A percentile compares a stretch with the other conserved stretches of the same genome.
Conservation (phyloP, 2,888 invertebrate genomes). For the Girardia tigrina region DNA sequence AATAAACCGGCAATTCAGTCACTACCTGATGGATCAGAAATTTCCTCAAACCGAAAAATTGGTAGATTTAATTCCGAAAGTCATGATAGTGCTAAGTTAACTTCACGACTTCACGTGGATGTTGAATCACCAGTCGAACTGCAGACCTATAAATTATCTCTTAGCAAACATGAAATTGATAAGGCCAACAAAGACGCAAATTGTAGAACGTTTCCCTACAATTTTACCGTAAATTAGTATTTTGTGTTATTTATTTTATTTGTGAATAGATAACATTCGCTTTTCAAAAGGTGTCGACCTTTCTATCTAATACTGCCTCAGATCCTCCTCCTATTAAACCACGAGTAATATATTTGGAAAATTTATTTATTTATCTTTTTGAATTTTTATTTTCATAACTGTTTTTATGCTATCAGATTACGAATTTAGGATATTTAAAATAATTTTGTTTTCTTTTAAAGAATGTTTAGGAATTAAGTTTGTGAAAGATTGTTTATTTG, state of each 20-base stretch:
- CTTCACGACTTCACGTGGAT: neutral
- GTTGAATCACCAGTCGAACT: neutral
- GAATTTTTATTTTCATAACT: no score
- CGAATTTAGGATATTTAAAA: no score
- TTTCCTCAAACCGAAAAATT: neutral
- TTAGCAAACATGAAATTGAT: slow-evolving; percentile 3
- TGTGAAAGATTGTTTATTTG: no score
- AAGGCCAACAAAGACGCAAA: neutral
- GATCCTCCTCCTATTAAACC: neutral
- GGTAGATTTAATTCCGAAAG: neutral
- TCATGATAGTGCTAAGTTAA: neutral
- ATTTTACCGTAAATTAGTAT: neutral
- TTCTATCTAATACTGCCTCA: neutral
- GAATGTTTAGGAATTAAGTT: no score
- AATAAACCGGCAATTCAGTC: slow-evolving; percentile 3
- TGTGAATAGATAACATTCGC: neutral
- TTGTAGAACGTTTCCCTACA: neutral
- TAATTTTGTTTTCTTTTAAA: no score
- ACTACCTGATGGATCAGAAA: neutral
- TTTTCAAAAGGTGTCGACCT: neutral
- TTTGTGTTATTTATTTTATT: neutral
- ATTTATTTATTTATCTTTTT: no score
- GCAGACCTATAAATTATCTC: neutral
- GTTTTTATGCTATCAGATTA: no score
- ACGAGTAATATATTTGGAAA: no score